These are phyloP conservation scores for Tridacna crocea DNA, from an alignment of 2,888 invertebrate species.

Conservation along the genomic window DNA sequence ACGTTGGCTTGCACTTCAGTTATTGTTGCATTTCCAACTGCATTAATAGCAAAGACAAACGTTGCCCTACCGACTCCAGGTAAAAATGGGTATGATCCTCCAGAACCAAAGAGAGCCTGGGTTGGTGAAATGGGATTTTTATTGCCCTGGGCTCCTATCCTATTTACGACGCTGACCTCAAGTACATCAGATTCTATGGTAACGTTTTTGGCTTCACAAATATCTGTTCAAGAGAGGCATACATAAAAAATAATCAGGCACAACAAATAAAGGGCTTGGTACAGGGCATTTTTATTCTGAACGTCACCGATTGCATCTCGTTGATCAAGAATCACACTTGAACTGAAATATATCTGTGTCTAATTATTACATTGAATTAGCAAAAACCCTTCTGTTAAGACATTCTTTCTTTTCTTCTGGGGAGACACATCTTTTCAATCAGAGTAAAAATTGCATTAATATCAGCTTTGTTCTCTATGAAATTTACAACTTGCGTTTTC, in stretches of 20 bases:
- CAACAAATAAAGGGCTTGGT: too few species aligned
- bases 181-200: constrained; percentile 24
- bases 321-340: neutral
- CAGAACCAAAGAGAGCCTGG: constrained; percentile 37
- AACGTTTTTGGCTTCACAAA: constrained; percentile 17
- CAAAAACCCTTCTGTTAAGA: neutral
- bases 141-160: constrained; percentile 12
- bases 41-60: constrained; percentile 12
- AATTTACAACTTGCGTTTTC: too few species aligned
- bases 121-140: constrained; percentile 10
- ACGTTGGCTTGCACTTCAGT: constrained; percentile 24
- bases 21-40: constrained; percentile 18
- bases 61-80: constrained; percentile 22
- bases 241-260: too few species aligned
- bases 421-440: too few species aligned
- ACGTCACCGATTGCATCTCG: too few species aligned
- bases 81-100: constrained; percentile 12
- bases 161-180: constrained; percentile 11
- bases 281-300: too few species aligned
- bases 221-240: neutral
- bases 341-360: neutral
- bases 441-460: too few species aligned
- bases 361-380: neutral
- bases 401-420: too few species aligned
- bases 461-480: too few species aligned